Conservation (phyloP, 2,797 vertebrate genomes). For the Euthynnus affinis region DNA sequence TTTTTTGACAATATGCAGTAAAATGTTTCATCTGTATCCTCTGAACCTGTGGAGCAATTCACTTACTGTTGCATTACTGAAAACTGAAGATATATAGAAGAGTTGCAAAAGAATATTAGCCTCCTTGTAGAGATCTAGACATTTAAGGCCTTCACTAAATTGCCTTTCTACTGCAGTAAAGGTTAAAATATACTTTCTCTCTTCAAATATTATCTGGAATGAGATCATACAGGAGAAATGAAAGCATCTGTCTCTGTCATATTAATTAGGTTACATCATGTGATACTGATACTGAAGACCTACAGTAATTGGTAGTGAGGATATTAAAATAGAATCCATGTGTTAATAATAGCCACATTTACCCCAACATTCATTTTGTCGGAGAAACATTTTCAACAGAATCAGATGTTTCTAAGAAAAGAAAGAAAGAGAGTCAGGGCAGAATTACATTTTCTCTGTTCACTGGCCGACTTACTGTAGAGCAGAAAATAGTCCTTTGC, state of each 20-base stretch:
- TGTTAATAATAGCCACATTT: constrained; percentile 73
- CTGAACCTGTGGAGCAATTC: neutral
- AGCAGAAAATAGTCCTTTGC: constrained; percentile 34
- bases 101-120: neutral
- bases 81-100: constrained; percentile 7
- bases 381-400: constrained; percentile 50
- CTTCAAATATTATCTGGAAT: constrained; percentile 66
- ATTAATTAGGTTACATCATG: constrained; percentile 69
- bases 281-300: constrained; percentile 49
- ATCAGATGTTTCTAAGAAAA: constrained; percentile 58
- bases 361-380: constrained; percentile 53
- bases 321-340: constrained; percentile 72
- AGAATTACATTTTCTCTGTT: constrained; percentile 44
- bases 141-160: constrained; percentile 25
- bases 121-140: neutral
- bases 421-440: constrained; percentile 21
- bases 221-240: constrained; percentile 52
- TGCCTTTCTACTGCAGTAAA: constrained; percentile 18
- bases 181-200: constrained; percentile 54
- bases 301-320: constrained; percentile 44
- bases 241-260: constrained; percentile 68
- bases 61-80: constrained; percentile 5
- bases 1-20: neutral
- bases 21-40: neutral
- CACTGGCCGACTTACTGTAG: constrained; percentile 3